phyloP scores from a whole-genome alignment of 1,140 invertebrate genomes.

The Bilobella aurantiaca region DNA sequence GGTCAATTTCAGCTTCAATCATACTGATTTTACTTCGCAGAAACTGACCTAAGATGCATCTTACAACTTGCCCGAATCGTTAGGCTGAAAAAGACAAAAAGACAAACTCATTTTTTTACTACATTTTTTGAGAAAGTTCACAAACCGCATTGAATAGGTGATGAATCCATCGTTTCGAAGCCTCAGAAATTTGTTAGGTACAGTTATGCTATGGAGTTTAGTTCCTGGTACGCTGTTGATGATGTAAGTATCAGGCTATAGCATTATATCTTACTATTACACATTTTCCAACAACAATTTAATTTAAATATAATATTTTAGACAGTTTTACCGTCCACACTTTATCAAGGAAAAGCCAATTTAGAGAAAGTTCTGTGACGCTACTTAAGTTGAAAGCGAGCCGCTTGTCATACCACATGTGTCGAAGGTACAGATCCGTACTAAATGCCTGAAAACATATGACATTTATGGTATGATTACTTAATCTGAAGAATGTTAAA shows the following conservation, averaged over 20 bases:
- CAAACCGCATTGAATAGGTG: slow-evolving; percentile 52
- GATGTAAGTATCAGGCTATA: slow-evolving; percentile 57
- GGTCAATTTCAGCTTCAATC: too few relatives aligned
- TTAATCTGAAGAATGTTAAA: too few relatives aligned
- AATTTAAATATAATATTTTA: background rate
- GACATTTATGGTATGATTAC: too few relatives aligned
- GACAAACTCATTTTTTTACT: too few relatives aligned
- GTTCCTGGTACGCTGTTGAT: slow-evolving; percentile 29
- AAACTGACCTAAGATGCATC: slow-evolving; percentile 49
- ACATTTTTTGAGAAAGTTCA: too few relatives aligned
- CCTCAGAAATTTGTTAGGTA: slow-evolving; percentile 53
- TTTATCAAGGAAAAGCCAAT: slow-evolving; percentile 43
- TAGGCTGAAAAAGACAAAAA: slow-evolving; percentile 41
- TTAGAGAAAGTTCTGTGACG: slow-evolving; percentile 43
- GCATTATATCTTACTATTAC: slow-evolving; percentile 37
- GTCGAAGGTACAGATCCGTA: slow-evolving; percentile 53
- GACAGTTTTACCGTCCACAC: slow-evolving; percentile 5
- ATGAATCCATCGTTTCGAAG: slow-evolving; percentile 49
- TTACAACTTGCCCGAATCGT: slow-evolving; percentile 56
- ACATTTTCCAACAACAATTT: too few relatives aligned
- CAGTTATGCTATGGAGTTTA: slow-evolving; percentile 50
- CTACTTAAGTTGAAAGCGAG: slow-evolving; percentile 40
- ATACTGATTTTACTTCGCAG: too few relatives aligned
- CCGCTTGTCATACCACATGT: slow-evolving; percentile 47
- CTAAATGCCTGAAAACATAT: slow-evolving; percentile 50